phyloP scores from a whole-genome alignment of 1,140 invertebrate genomes.

The Drosophila repleta region DNA sequence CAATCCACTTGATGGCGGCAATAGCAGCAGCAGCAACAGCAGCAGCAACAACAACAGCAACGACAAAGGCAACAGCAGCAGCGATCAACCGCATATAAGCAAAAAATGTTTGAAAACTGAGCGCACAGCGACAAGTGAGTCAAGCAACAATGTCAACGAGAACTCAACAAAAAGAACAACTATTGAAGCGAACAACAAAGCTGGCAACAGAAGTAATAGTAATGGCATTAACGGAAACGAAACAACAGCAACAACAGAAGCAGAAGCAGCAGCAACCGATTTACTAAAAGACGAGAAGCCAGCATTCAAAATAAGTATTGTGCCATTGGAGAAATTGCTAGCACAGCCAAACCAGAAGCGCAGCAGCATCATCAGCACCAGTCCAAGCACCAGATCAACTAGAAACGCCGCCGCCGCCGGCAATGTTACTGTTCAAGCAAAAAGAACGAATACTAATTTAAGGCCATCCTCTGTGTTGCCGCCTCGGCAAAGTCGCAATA shows the following conservation, averaged over 20 bases:
- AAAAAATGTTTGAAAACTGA: constrained; percentile 8
- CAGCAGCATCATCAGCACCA: neutral
- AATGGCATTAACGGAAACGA: constrained; percentile 24
- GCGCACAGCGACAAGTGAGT: constrained; percentile 14
- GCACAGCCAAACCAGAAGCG: constrained; percentile 49
- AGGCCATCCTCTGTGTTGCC: constrained; percentile 22
- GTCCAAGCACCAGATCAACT: constrained; percentile 1
- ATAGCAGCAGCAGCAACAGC: constrained; percentile 5
- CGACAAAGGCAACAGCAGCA: constrained; percentile 1
- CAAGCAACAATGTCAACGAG: constrained; percentile 48
- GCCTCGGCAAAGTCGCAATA: constrained; percentile 36
- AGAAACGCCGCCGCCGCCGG: constrained; percentile 4
- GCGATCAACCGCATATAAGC: constrained; percentile 3
- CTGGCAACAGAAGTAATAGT: constrained; percentile 10
- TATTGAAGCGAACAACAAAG: neutral
- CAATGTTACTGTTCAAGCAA: neutral
- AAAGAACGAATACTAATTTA: constrained; percentile 11
- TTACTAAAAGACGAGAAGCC: constrained; percentile 32
- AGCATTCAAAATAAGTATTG: constrained; percentile 74
- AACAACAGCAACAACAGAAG: constrained; percentile 2
- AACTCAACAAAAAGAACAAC: constrained; percentile 25
- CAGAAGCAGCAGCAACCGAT: neutral
- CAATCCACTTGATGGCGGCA: constrained; percentile 27
- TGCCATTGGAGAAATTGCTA: constrained; percentile 71
- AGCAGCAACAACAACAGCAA: neutral